Evolutionary conservation across 2,797 vertebrate species (phyloP).

Genomic region (Tokudaia tokunoshimensis): DNA sequence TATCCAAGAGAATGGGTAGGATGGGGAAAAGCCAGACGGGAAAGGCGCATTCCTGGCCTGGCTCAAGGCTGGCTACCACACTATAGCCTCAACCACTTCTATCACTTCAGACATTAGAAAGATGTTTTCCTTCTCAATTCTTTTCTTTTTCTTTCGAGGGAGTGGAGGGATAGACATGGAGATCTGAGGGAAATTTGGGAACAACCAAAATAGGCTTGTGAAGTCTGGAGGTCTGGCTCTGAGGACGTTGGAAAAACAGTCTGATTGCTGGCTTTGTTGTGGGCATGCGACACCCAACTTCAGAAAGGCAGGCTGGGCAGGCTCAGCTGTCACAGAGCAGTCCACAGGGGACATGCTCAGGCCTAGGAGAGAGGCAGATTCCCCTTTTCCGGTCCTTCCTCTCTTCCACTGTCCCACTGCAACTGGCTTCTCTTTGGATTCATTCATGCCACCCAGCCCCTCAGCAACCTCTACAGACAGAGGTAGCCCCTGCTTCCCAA

Average conservation of each 20-base stretch:
- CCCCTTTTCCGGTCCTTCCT: background rate
- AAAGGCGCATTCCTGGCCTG: background rate
- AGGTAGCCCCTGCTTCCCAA: background rate
- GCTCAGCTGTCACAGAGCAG: background rate
- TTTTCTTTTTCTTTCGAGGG: background rate
- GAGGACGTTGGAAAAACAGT: background rate
- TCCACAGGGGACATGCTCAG: background rate
- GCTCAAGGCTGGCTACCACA: background rate
- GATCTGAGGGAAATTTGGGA: slow-evolving; percentile 24
- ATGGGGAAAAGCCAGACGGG: background rate
- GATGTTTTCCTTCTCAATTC: background rate
- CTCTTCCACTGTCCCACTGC: background rate
- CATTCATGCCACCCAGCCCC: background rate
- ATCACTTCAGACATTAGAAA: background rate
- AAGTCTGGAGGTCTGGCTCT: background rate
- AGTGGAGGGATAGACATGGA: background rate
- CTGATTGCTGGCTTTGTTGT: background rate
- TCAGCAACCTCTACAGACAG: background rate
- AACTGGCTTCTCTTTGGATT: background rate
- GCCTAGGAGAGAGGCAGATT: background rate
- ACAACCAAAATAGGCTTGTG: background rate
- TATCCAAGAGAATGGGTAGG: background rate
- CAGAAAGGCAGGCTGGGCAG: background rate
- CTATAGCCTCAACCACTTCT: background rate
- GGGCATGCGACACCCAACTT: background rate